Evolutionary conservation across 2,888 invertebrate genomes (phyloP).

Genomic region (Glaucopsyche alexis): DNA sequence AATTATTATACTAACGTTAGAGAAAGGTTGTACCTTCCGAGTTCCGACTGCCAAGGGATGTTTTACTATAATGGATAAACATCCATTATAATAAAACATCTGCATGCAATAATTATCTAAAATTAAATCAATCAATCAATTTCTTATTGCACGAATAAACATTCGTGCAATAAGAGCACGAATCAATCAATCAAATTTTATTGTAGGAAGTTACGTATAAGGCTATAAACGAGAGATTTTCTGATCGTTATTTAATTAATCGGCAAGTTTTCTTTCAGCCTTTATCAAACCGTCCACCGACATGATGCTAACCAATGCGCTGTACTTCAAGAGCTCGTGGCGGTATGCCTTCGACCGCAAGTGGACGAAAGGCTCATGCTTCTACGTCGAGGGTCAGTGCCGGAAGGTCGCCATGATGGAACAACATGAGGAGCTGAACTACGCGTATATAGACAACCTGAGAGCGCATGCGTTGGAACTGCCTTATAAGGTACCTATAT

Average conservation of each 20-base stretch:
- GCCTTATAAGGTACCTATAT: conserved; percentile 81
- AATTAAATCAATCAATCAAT: too few relatives aligned
- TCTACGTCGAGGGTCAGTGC: conserved; percentile 70
- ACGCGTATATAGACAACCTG: conserved; percentile 75
- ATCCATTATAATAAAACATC: too few relatives aligned
- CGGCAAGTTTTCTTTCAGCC: conserved; percentile 55
- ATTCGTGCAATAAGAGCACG: too few relatives aligned
- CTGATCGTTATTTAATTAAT: not conserved
- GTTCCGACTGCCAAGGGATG: too few relatives aligned
- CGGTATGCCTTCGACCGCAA: conserved; percentile 74
- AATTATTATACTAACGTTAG: too few relatives aligned
- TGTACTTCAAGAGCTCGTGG: conserved; percentile 85
- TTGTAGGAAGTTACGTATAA: too few relatives aligned
- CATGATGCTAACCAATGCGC: conserved; percentile 80
- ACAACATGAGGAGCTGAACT: conserved; percentile 75
- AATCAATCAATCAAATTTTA: too few relatives aligned
- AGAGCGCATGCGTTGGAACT: conserved; percentile 82
- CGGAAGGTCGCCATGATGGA: conserved; percentile 81
- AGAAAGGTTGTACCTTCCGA: too few relatives aligned
- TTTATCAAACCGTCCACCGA: conserved; percentile 68
- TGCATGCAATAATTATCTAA: too few relatives aligned
- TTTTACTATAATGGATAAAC: too few relatives aligned
- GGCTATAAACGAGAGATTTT: too few relatives aligned
- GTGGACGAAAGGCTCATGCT: conserved; percentile 75
- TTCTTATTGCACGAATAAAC: too few relatives aligned